These are phyloP conservation scores for Ischnura elegans DNA, from an alignment of 2,888 invertebrate species.

Conservation along the genomic window DNA sequence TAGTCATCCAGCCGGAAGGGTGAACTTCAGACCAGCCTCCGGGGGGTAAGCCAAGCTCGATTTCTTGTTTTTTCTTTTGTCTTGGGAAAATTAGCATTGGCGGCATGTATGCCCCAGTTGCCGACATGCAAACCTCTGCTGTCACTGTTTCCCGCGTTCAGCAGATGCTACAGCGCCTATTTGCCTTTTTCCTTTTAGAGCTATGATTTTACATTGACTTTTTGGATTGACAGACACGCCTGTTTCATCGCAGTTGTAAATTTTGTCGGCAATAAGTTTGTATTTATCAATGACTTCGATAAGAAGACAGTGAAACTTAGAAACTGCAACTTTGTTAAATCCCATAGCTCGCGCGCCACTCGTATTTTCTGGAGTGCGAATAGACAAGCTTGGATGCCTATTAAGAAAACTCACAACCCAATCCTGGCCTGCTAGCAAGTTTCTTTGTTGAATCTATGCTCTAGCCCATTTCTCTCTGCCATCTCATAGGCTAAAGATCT, in stretches of 20 bases:
- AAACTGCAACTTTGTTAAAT: slow-evolving; percentile 43
- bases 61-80: not conserved
- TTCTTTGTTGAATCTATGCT: not conserved
- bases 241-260: slow-evolving; percentile 48
- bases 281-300: not conserved
- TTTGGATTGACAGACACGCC: slow-evolving; percentile 33
- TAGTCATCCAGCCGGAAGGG: not conserved
- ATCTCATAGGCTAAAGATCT: slow-evolving; percentile 70
- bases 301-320: not conserved
- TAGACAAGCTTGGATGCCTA: not conserved
- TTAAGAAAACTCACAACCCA: too few species aligned
- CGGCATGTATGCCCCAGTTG: not conserved
- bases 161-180: too few species aligned
- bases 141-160: too few species aligned
- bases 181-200: not conserved
- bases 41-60: not conserved
- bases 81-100: not conserved
- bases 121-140: not conserved
- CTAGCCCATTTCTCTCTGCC: slow-evolving; percentile 68
- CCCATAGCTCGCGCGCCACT: slow-evolving; percentile 9
- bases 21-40: not conserved
- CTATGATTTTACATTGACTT: not conserved
- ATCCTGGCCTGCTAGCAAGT: too few species aligned
- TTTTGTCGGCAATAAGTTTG: not conserved
- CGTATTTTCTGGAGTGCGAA: slow-evolving; percentile 19